Evolutionary conservation across 2,113 vertebrate genomes (phyloP), one percentile per base, ranked within the genome.

Genomic region (Dendrocopos noguchii): DNA sequence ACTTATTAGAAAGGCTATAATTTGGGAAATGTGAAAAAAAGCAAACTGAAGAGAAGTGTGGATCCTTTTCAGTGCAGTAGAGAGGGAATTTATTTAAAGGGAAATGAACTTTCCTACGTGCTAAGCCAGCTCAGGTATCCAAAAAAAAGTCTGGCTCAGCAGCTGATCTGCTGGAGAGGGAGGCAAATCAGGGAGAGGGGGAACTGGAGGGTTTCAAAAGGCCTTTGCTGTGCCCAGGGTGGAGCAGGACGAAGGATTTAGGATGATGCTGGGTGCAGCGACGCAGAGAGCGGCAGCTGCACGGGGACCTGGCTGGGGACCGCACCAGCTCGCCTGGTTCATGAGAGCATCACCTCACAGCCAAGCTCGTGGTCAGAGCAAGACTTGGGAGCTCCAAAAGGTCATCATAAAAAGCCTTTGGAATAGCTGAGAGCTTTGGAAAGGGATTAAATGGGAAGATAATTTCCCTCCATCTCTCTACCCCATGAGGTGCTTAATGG

Each of bases 1-100:
- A 39, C 65, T 87, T 53, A 66, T 61, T 72, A 82, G 44, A 84
- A 80, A 89, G 56, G 74, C n/a, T 66, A 21, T 84, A 59, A 84
- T 94, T 89, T 81, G 82, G 78, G 70, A 87, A 91, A 80, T 6
- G 56, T 50, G 47, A 1, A 6, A 11, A 12, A 29, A 39, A 19
- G 25, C 8, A 60, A 80, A 79, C 31, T 9, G n/a, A 47, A 61
- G 20, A 44, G 52, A 33, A 29, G 9, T 2, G 12, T 76, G 10
- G 9, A 7, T 86, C 77, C 17, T 33, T 53, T n/a, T 79, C 20
- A 25, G 33, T 15, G 42, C 8, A 46, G 22, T 20, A 36, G 50
- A 83, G 77, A 36, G 24, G 34, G 56, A 22, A 77, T 73, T 80
- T 33, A 16, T 80, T 74, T 73, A 84, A 80, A 93, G 88, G 33